Evolutionary conservation across 2,888 invertebrate species (phyloP).

Genomic region (Xestia ashworthii): DNA sequence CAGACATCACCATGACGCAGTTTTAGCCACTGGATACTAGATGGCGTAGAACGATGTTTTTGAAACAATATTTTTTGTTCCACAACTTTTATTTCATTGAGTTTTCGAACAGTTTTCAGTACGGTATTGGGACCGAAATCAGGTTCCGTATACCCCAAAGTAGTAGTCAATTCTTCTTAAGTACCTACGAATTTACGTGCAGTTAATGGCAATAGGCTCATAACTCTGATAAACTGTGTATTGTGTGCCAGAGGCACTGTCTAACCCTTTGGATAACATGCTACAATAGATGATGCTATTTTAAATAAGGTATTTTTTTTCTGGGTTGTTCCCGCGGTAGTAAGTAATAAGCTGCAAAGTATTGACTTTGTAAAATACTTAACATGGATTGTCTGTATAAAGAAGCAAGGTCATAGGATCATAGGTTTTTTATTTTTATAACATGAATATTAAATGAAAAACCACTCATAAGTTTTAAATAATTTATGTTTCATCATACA

Average conservation of each 20-base stretch:
- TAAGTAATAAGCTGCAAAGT: background rate
- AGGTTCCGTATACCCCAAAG: too few relatives aligned
- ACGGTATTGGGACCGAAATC: too few relatives aligned
- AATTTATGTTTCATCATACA: constrained; percentile 57
- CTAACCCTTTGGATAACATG: background rate
- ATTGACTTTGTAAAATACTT: background rate
- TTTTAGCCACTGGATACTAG: constrained; percentile 36
- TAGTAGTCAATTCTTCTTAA: background rate
- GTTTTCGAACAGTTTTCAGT: background rate
- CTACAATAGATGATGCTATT: background rate
- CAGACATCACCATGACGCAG: rapidly evolving
- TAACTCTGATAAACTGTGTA: background rate
- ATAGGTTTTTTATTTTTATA: background rate
- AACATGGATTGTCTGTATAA: background rate
- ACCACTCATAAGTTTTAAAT: constrained; percentile 32
- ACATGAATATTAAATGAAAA: constrained; percentile 24
- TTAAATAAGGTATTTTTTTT: background rate
- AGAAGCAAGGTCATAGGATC: background rate
- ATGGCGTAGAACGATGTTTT: constrained; percentile 23
- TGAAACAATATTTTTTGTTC: background rate
- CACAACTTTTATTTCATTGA: background rate
- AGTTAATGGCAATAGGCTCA: background rate
- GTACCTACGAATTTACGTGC: background rate
- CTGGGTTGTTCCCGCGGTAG: background rate
- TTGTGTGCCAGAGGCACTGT: background rate